phyloP scores from a whole-genome alignment of 2,113 vertebrate genomes.

The Chaenogobius annularis region DNA sequence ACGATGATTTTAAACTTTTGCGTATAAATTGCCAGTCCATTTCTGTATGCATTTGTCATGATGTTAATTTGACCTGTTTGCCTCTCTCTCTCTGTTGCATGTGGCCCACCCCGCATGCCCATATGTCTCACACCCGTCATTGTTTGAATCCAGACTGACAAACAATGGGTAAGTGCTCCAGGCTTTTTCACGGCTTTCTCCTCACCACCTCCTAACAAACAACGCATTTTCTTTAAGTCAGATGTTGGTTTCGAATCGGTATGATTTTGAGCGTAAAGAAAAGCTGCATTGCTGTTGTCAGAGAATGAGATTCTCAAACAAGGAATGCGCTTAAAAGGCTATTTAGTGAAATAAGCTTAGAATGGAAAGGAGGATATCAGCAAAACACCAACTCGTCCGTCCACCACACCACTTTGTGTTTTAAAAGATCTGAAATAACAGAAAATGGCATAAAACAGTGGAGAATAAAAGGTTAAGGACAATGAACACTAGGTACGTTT shows the following conservation, averaged over 20 bases:
- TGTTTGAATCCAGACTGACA: constrained; percentile 82
- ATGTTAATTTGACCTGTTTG: constrained; percentile 8
- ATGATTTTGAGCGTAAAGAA: too few species aligned
- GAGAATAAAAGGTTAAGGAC: too few species aligned
- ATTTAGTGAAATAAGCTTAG: too few species aligned
- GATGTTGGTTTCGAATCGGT: neutral
- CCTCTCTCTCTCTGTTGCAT: constrained; percentile 26
- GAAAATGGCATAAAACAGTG: too few species aligned
- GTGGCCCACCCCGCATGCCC: constrained; percentile 57
- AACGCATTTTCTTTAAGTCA: neutral
- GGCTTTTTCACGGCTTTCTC: constrained; percentile 10
- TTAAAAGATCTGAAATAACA: too few species aligned
- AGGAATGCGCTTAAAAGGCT: too few species aligned
- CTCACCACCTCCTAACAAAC: neutral
- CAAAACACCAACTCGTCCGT: too few species aligned
- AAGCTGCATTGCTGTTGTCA: too few species aligned
- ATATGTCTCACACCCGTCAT: constrained; percentile 60
- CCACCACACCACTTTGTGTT: too few species aligned
- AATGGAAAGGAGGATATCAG: too few species aligned
- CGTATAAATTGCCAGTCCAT: neutral
- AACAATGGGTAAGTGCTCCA: constrained; percentile 93
- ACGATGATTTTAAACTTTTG: neutral
- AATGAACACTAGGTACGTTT: too few species aligned
- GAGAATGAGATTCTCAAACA: too few species aligned
- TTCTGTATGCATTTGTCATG: neutral